Conservation (phyloP, 2,797 vertebrate genomes). For the Florisuga fusca region DNA sequence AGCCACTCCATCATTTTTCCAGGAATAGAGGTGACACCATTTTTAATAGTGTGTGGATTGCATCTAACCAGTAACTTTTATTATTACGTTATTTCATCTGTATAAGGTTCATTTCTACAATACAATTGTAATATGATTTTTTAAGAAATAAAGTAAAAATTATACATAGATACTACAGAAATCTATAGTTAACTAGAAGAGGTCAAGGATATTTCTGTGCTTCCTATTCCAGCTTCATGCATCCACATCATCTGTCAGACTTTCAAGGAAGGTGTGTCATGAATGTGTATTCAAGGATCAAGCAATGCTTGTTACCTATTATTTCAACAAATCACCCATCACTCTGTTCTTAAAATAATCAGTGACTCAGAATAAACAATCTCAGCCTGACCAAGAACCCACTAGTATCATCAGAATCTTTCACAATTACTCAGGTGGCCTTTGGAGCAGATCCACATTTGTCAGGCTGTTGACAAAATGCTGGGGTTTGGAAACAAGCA, state of each 20-base stretch:
- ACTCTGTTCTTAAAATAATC: neutral
- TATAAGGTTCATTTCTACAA: neutral
- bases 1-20: neutral
- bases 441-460: neutral
- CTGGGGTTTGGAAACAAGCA: neutral
- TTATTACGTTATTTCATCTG: neutral
- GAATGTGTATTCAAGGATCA: neutral
- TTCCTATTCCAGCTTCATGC: neutral
- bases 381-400: neutral
- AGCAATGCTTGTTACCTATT: neutral
- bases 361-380: neutral
- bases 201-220: neutral
- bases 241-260: neutral
- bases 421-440: neutral
- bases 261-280: neutral
- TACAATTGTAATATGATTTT: neutral
- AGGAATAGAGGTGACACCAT: no score
- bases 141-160: neutral
- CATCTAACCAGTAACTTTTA: neutral
- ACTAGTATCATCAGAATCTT: neutral
- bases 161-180: neutral
- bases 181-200: neutral
- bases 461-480: neutral
- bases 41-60: neutral
- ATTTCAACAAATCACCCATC: conserved; percentile 3